Evolutionary conservation across 2,113 vertebrate genomes (phyloP).

Genomic region (Phaetusa simplex): DNA sequence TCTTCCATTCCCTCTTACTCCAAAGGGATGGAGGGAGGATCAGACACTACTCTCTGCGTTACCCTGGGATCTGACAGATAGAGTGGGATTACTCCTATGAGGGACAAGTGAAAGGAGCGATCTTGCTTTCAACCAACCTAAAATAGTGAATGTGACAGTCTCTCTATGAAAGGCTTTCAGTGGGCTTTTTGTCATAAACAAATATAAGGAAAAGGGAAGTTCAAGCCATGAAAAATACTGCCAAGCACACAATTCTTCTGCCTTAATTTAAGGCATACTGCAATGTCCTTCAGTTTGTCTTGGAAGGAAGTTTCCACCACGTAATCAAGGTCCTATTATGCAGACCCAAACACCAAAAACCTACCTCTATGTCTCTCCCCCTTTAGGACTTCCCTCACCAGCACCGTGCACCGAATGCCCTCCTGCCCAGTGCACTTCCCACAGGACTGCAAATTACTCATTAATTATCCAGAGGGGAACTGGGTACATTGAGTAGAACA

Average conservation of each 20-base stretch:
- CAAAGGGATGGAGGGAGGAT: neutral
- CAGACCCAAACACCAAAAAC: neutral
- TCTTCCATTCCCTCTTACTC: neutral
- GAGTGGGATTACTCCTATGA: neutral
- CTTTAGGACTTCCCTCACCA: neutral
- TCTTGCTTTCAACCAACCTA: neutral
- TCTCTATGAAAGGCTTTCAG: neutral
- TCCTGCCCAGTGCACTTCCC: neutral
- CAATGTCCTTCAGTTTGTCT: neutral
- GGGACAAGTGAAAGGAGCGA: neutral
- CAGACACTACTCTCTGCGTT: neutral
- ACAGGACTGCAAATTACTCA: neutral
- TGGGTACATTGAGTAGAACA: rapidly evolving
- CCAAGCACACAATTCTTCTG: neutral
- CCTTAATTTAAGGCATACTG: neutral
- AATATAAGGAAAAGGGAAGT: neutral
- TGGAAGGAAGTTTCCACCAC: neutral
- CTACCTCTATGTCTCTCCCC: neutral
- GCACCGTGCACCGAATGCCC: neutral
- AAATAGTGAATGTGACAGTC: neutral
- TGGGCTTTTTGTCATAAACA: neutral
- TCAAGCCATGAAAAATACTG: neutral
- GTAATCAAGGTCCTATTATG: neutral
- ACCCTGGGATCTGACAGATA: neutral
- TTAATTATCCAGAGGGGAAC: neutral